phyloP scores from a whole-genome alignment of 2,888 invertebrate genomes.

The Acronicta leporina region DNA sequence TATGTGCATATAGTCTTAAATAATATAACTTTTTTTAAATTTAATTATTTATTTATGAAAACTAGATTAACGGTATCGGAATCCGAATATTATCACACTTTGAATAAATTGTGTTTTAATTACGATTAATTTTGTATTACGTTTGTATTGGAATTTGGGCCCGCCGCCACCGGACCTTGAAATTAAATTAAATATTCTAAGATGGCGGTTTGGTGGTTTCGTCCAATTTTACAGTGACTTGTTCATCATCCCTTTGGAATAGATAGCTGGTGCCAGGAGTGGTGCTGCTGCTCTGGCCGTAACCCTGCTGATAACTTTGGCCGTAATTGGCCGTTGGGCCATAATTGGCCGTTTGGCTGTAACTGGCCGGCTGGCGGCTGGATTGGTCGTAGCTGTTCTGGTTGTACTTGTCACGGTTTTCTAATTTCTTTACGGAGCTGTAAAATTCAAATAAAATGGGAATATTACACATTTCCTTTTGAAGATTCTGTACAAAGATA shows the following conservation, averaged over 20 bases:
- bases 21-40: too few species aligned
- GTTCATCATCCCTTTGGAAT: constrained; percentile 85
- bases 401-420: constrained; percentile 60
- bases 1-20: too few species aligned
- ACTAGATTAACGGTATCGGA: too few species aligned
- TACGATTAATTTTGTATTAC: too few species aligned
- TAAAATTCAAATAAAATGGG: constrained; percentile 22
- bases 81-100: too few species aligned
- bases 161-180: too few species aligned
- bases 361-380: constrained; percentile 37
- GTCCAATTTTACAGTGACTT: constrained; percentile 75
- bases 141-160: too few species aligned
- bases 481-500: too few species aligned
- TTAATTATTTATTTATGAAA: too few species aligned
- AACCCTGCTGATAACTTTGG: constrained; percentile 53
- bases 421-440: constrained; percentile 73
- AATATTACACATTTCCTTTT: too few species aligned
- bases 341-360: constrained; percentile 45
- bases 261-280: constrained; percentile 88
- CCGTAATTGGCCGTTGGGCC: constrained; percentile 52
- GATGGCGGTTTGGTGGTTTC: constrained; percentile 78
- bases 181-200: constrained; percentile 43
- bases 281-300: constrained; percentile 71
- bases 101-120: too few species aligned
- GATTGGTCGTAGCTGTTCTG: constrained; percentile 56